Conservation (phyloP, 2,888 invertebrate genomes). For the Sinelater perroti region DNA sequence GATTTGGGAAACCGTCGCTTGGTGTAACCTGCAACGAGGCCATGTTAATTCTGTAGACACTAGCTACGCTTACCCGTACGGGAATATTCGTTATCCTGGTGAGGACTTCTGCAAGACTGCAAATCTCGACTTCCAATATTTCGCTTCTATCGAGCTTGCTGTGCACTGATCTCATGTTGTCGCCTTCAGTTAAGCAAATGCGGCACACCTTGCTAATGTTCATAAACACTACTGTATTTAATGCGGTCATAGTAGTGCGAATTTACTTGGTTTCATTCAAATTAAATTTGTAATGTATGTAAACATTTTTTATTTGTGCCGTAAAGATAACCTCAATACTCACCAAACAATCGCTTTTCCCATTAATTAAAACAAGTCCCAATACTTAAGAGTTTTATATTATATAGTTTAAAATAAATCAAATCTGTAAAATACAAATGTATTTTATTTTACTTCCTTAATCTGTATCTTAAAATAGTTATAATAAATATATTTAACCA, state of each 20-base stretch:
- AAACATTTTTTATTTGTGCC: conserved; percentile 1
- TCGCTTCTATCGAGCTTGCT: conserved; percentile 42
- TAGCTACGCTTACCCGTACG: conserved; percentile 38
- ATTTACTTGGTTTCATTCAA: neutral
- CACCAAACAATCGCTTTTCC: neutral
- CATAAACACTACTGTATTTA: conserved; percentile 20
- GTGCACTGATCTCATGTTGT: conserved; percentile 40
- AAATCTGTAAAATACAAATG: too few relatives aligned
- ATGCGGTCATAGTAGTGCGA: conserved; percentile 6
- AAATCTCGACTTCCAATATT: conserved; percentile 37
- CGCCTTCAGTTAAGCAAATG: conserved; percentile 45
- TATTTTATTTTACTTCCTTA: too few relatives aligned
- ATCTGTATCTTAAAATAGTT: too few relatives aligned
- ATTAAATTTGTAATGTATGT: neutral
- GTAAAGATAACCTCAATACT: conserved; percentile 9
- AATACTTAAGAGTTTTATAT: too few relatives aligned
- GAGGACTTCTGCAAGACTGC: conserved; percentile 42
- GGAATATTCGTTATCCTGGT: conserved; percentile 40
- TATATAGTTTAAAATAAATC: too few relatives aligned
- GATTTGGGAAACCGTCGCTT: conserved; percentile 40
- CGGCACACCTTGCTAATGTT: conserved; percentile 44
- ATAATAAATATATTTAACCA: too few relatives aligned
- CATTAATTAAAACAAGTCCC: neutral
- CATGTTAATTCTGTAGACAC: too few relatives aligned
- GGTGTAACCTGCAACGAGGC: conserved; percentile 35